Conservation (phyloP, 2,888 invertebrate genomes). For the Synanthedon vespiformis region DNA sequence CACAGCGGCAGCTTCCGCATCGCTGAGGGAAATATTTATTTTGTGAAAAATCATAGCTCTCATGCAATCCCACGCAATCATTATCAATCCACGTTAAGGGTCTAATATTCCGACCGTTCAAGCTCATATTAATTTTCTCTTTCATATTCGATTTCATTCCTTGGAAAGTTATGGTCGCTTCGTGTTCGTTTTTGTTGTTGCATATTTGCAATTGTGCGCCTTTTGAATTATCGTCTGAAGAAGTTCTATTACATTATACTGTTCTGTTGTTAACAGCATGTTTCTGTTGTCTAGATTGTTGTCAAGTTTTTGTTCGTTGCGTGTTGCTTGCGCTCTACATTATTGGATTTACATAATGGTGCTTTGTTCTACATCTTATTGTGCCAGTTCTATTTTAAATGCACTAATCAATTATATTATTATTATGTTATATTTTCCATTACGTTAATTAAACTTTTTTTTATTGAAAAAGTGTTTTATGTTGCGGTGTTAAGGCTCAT, state of each 20-base stretch:
- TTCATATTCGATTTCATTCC: not conserved
- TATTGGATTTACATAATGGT: constrained; percentile 22
- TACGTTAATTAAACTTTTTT: not conserved
- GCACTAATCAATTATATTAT: not conserved
- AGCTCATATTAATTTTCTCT: not conserved
- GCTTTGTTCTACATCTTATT: constrained; percentile 13
- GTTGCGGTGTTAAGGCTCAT: not conserved
- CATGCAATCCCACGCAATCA: constrained; percentile 22
- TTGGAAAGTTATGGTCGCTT: not conserved
- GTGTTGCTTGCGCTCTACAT: constrained; percentile 12
- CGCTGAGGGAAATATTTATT: constrained; percentile 53
- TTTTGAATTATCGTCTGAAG: constrained; percentile 2
- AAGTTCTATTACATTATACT: constrained; percentile 18
- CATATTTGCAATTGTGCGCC: not conserved
- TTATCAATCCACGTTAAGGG: constrained; percentile 26
- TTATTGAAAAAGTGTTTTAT: not conserved
- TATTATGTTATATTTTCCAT: too few relatives aligned
- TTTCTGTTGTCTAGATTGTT: constrained; percentile 19
- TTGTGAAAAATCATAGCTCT: constrained; percentile 52
- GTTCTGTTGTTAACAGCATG: constrained; percentile 26
- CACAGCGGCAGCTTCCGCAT: constrained; percentile 56
- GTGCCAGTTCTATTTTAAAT: constrained; percentile 4
- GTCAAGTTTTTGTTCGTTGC: constrained; percentile 28
- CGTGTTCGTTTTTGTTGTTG: not conserved
- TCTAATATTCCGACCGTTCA: not conserved